Evolutionary conservation across 2,113 vertebrate genomes (phyloP), one percentile per base, ranked within the genome.

Genomic region (Austrofundulus limnaeus): DNA sequence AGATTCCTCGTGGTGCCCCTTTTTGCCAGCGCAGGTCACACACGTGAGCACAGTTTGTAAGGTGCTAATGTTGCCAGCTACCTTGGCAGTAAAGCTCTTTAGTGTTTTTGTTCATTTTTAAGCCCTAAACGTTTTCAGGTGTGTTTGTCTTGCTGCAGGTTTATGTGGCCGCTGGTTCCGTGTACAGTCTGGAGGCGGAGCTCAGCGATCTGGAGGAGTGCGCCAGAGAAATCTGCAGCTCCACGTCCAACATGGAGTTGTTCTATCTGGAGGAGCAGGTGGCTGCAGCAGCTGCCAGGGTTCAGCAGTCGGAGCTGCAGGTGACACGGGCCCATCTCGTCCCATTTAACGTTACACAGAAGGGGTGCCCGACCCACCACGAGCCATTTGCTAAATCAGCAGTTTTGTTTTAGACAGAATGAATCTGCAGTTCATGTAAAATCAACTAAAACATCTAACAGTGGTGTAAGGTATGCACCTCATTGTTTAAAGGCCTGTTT

Each of bases 291-390:
- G 96, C 96, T 0, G 96, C 95, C 11, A 94, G 94, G 63, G 96
- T 98, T 56, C 96, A 97, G 38, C 95, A 98, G 1, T 95, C 97
- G 0, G 97, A 98, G 74, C 91, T 94, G 28, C 95, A 97, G 96
- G 97, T 98, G 61, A 49, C 81, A 10, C 31, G 9, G 31, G 25
- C 25, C 25, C 25, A 3, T 34, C 9, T 34, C 5, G 10, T 9
- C 31, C 31, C 4, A 9, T 34, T 34, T 34, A 34, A 34, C 9
- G n/a, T n/a, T n/a, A n/a, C n/a, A n/a, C n/a, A n/a, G n/a, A n/a
- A n/a, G n/a, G n/a, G n/a, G n/a, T n/a, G n/a, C n/a, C n/a, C n/a
- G n/a, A n/a, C n/a, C n/a, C n/a, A n/a, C n/a, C n/a, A n/a, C n/a
- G n/a, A 41, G 39, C 13, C 12, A 14, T 41, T 1, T 14, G 16